Percentiles rank a stretch among this genome's conserved stretches.
These are phyloP conservation scores for Cephus pygmeus DNA, from an alignment of 2,888 invertebrate species.

Conservation along the genomic window DNA sequence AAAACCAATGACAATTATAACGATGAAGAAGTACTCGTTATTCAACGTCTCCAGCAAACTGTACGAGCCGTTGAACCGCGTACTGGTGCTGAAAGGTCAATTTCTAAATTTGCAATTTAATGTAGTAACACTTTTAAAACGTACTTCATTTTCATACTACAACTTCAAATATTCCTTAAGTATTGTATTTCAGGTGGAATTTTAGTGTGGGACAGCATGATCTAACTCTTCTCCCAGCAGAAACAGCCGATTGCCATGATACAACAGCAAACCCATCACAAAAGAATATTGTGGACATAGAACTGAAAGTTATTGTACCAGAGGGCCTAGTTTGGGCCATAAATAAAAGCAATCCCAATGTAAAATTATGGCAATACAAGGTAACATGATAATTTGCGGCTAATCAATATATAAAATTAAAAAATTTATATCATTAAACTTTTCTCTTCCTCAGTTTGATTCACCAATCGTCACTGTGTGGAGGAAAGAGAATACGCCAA, in stretches of 20 bases:
- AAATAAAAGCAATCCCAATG: slow-evolving; percentile 70
- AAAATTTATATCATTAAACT: slow-evolving; percentile 46
- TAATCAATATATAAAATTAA: neutral
- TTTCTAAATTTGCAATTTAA: slow-evolving; percentile 10
- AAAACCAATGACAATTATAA: slow-evolving; percentile 70
- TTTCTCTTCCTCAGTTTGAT: slow-evolving; percentile 72
- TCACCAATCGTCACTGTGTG: slow-evolving; percentile 90
- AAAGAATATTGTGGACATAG: slow-evolving; percentile 65
- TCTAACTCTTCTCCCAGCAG: slow-evolving; percentile 71
- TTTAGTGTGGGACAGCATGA: slow-evolving; percentile 94
- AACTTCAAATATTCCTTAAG: slow-evolving; percentile 4
- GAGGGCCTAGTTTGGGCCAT: slow-evolving; percentile 79
- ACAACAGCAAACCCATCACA: slow-evolving; percentile 27
- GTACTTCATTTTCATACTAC: slow-evolving; percentile 11
- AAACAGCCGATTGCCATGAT: slow-evolving; percentile 66
- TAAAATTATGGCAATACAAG: slow-evolving; percentile 81
- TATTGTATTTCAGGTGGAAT: slow-evolving; percentile 80
- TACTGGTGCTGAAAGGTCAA: slow-evolving; percentile 84
- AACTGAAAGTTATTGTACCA: slow-evolving; percentile 76
- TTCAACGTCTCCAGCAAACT: slow-evolving; percentile 86
- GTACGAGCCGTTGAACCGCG: slow-evolving; percentile 91
- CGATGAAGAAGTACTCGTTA: slow-evolving; percentile 74
- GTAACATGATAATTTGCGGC: slow-evolving; percentile 62
- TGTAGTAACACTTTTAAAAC: neutral
- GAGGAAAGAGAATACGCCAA: slow-evolving; percentile 69